phyloP scores from a whole-genome alignment of 1,140 invertebrate genomes.

The Pygmarrhopalites habei region DNA sequence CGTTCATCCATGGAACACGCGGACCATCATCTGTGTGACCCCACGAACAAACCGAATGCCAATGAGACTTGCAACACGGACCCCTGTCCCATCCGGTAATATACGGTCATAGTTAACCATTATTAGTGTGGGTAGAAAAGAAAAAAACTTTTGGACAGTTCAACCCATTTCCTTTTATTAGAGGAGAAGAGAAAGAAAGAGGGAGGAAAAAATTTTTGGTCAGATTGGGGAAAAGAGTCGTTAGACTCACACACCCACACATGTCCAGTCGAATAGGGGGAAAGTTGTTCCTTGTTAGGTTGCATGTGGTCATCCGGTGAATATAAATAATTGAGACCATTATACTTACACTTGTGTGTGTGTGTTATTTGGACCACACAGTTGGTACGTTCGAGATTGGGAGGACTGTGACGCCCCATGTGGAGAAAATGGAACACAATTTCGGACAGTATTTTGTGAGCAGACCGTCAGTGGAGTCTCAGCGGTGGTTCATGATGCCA shows the following conservation, averaged over 20 bases:
- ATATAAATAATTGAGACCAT: too few relatives aligned
- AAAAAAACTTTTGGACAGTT: too few relatives aligned
- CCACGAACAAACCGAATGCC: slow-evolving; percentile 55
- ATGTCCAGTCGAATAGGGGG: too few relatives aligned
- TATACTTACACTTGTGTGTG: not conserved
- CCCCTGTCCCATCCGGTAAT: slow-evolving; percentile 62
- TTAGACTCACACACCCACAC: too few relatives aligned
- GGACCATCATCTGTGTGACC: slow-evolving; percentile 69
- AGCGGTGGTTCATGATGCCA: slow-evolving; percentile 59
- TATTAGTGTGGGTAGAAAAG: too few relatives aligned
- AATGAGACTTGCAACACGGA: slow-evolving; percentile 65
- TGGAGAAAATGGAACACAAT: slow-evolving; percentile 13
- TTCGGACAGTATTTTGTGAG: slow-evolving; percentile 60
- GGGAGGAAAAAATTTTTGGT: too few relatives aligned
- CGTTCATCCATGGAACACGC: slow-evolving; percentile 51
- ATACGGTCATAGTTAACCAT: too few relatives aligned
- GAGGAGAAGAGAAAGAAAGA: too few relatives aligned
- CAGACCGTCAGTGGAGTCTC: slow-evolving; percentile 59
- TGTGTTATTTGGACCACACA: slow-evolving; percentile 39
- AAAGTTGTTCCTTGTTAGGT: too few relatives aligned
- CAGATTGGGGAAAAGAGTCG: too few relatives aligned
- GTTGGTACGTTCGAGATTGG: slow-evolving; percentile 76
- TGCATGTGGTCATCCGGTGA: too few relatives aligned
- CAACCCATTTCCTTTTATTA: too few relatives aligned
- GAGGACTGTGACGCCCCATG: slow-evolving; percentile 23